These are phyloP conservation scores for Indicator maculatus DNA, from an alignment of 2,113 vertebrate genomes.

Conservation along the genomic window DNA sequence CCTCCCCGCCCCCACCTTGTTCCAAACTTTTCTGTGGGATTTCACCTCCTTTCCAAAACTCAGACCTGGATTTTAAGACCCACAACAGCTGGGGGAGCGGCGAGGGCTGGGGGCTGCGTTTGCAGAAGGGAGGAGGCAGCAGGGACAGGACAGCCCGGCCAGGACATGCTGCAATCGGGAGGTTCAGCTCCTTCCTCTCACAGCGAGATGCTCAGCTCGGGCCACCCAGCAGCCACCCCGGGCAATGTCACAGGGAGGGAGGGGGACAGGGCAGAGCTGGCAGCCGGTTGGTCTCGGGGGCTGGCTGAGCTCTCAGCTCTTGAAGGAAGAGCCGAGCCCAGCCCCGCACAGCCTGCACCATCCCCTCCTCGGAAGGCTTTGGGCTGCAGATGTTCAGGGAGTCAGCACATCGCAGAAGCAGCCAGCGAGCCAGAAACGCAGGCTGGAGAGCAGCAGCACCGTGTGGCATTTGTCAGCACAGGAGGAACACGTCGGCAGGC, in stretches of 20 bases:
- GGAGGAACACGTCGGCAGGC: neutral
- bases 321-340: neutral
- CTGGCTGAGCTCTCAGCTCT: neutral
- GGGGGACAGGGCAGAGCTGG: neutral
- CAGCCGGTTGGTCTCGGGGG: accelerated
- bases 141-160: neutral
- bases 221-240: neutral
- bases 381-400: neutral
- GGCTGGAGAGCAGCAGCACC: neutral
- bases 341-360: accelerated
- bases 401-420: neutral
- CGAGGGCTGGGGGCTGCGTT: accelerated
- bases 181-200: accelerated
- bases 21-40: neutral
- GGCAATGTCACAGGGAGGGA: neutral
- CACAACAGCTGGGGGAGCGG: accelerated
- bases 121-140: neutral
- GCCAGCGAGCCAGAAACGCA: neutral
- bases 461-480: neutral
- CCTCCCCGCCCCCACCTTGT: neutral
- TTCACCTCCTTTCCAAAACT: neutral
- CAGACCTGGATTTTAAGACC: neutral
- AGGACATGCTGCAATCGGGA: accelerated
- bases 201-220: neutral
- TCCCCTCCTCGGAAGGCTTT: accelerated